Evolutionary conservation across 2,888 invertebrate genomes (phyloP).

Genomic region (Mayetiola destructor): DNA sequence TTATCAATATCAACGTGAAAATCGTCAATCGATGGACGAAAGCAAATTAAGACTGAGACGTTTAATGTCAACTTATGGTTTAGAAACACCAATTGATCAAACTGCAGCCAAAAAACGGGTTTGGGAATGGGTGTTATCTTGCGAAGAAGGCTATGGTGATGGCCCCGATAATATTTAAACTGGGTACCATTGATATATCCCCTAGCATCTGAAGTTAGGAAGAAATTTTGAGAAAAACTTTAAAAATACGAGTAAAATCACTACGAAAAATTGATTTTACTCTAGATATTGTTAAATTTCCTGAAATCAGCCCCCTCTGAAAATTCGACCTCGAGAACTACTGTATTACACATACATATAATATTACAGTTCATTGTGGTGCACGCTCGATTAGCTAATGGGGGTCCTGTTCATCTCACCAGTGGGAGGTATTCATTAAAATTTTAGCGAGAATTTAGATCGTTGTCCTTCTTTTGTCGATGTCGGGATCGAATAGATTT

Average conservation of each 20-base stretch:
- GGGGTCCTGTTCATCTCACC: no score
- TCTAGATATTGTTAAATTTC: neutral
- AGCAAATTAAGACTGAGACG: constrained; percentile 40
- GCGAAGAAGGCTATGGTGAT: constrained; percentile 35
- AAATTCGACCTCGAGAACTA: no score
- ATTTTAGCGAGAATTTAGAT: no score
- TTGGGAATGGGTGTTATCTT: constrained; percentile 50
- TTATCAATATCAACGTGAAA: constrained; percentile 39
- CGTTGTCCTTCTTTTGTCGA: no score
- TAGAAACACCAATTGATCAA: constrained; percentile 49
- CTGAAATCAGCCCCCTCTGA: neutral
- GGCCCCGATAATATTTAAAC: constrained; percentile 15
- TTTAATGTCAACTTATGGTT: constrained; percentile 43
- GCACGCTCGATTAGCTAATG: no score
- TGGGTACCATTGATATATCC: no score
- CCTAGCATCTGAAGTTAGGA: neutral
- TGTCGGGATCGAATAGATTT: no score
- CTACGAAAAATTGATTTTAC: neutral
- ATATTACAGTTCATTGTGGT: no score
- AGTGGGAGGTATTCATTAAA: no score
- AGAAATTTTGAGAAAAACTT: neutral
- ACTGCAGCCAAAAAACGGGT: constrained; percentile 45
- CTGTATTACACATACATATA: no score
- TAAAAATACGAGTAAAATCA: neutral
- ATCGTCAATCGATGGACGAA: constrained; percentile 38